Percentiles rank a stretch among this genome's conserved stretches.
Evolutionary conservation across 2,113 vertebrate species (phyloP).

Genomic region (Brienomyrus longianalis): DNA sequence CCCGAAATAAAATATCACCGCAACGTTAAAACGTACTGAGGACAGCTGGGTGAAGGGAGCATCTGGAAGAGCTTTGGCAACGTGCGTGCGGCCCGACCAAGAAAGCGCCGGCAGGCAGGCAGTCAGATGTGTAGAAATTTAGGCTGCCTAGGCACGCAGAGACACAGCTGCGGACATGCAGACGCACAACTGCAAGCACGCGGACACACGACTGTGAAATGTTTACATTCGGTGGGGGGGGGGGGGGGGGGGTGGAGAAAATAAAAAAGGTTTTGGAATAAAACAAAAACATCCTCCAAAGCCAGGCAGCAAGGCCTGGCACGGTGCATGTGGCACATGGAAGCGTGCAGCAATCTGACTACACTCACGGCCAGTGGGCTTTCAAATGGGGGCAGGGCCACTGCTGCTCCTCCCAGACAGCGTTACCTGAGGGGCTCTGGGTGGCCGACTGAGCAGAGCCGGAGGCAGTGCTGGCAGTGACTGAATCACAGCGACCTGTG

Average conservation of each 20-base stretch:
- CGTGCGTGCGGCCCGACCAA: not conserved
- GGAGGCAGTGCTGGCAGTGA: conserved; percentile 65
- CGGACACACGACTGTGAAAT: not conserved
- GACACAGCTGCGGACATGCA: not conserved
- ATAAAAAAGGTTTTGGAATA: not conserved
- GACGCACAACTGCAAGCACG: not conserved
- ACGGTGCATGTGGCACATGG: not conserved
- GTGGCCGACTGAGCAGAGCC: conserved; percentile 60
- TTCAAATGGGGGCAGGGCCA: not conserved
- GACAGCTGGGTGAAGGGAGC: not conserved
- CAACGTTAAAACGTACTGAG: too few species aligned
- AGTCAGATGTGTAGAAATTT: not conserved
- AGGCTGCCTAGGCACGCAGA: not conserved
- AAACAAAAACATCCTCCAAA: not conserved
- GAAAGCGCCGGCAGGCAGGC: not conserved
- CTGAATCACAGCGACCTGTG: conserved; percentile 73
- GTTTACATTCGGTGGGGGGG: not conserved
- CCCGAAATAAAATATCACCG: not conserved
- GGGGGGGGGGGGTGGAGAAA: too few species aligned
- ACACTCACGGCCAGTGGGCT: not conserved
- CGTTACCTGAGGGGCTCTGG: conserved; percentile 81
- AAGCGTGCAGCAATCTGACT: not conserved
- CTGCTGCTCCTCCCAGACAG: conserved; percentile 2
- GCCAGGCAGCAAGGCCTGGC: not conserved
- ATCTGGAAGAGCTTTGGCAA: not conserved